These are phyloP conservation scores for Pseudanteris insignis DNA, from an alignment of 2,888 invertebrate genomes.

Conservation along the genomic window DNA sequence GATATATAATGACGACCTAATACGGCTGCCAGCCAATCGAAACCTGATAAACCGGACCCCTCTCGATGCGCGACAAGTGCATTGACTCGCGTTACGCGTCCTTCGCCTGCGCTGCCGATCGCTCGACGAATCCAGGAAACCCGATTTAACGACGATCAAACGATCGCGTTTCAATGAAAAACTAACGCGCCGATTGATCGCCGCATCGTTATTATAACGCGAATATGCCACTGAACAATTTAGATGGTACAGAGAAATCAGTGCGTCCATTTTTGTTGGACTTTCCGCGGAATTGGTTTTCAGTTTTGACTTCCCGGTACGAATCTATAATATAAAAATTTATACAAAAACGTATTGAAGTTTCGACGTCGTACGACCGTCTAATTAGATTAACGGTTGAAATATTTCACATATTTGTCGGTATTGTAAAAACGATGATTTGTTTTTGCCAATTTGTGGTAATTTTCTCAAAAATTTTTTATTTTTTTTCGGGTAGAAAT, in stretches of 20 bases:
- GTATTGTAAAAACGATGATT: too few relatives aligned
- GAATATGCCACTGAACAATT: constrained; percentile 11
- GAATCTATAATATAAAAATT: not conserved
- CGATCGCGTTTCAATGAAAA: constrained; percentile 19
- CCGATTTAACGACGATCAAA: too few relatives aligned
- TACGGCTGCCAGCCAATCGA: constrained; percentile 52
- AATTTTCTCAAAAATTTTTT: too few relatives aligned
- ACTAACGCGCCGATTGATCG: constrained; percentile 11
- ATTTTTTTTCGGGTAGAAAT: too few relatives aligned
- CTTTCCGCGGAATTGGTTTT: constrained; percentile 6
- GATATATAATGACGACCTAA: constrained; percentile 48
- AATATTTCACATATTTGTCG: too few relatives aligned
- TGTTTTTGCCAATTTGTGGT: too few relatives aligned
- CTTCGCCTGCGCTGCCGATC: too few relatives aligned
- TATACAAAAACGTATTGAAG: too few relatives aligned
- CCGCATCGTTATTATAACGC: constrained; percentile 16
- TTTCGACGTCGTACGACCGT: too few relatives aligned
- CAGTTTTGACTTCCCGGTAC: not conserved
- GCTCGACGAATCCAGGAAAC: too few relatives aligned
- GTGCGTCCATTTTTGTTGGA: constrained; percentile 3
- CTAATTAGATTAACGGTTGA: too few relatives aligned
- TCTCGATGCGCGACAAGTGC: constrained; percentile 49
- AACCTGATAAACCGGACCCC: constrained; percentile 55
- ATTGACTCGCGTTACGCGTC: too few relatives aligned
- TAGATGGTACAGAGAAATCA: constrained; percentile 6